phyloP scores from a whole-genome alignment of 2,888 invertebrate species.

The Cetonia aurata region DNA sequence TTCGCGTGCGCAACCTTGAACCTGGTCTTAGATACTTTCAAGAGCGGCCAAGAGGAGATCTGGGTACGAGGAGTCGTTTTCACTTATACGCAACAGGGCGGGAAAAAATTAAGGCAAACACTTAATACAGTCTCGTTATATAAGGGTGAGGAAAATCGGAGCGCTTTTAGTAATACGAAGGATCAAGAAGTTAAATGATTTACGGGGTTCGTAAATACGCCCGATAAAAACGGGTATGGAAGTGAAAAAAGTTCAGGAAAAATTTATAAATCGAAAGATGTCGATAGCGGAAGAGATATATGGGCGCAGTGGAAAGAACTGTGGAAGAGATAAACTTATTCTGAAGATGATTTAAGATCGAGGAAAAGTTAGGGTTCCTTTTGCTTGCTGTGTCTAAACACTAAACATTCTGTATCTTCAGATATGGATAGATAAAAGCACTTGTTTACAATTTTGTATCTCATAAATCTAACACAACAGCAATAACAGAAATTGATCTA shows the following conservation, averaged over 20 bases:
- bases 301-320: constrained; percentile 4
- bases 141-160: not conserved
- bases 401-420: not conserved
- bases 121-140: not conserved
- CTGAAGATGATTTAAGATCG: constrained; percentile 11
- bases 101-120: constrained; percentile 5
- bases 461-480: no score
- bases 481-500: no score
- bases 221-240: constrained; percentile 1
- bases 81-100: not conserved
- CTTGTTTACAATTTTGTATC: no score
- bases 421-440: no score
- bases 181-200: constrained; percentile 24
- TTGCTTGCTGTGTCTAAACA: not conserved
- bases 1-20: constrained; percentile 19
- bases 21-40: not conserved
- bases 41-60: not conserved
- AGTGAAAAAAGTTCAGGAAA: constrained; percentile 13
- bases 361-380: not conserved
- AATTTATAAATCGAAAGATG: constrained; percentile 34
- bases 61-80: not conserved
- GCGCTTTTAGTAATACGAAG: not conserved
- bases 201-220: constrained; percentile 20
- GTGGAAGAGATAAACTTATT: not conserved
- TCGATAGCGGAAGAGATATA: constrained; percentile 31